Evolutionary conservation across 2,797 vertebrate species (phyloP).

Genomic region (Sciurus carolinensis): DNA sequence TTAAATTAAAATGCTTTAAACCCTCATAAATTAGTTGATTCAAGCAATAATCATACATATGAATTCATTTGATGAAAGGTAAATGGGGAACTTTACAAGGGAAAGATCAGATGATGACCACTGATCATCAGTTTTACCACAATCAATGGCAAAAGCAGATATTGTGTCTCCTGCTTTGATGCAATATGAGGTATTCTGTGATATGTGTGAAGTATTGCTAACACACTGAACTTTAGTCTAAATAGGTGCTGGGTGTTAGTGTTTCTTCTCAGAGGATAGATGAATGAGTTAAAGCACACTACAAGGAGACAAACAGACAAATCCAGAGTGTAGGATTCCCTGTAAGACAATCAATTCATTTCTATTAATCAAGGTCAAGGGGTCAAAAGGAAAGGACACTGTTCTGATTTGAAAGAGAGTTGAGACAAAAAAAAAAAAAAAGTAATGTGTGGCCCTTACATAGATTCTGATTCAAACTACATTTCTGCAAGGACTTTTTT

Average conservation of each 20-base stretch:
- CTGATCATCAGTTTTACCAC: background rate
- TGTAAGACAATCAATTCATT: background rate
- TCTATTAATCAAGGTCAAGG: background rate
- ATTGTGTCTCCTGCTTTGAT: background rate
- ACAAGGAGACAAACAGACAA: constrained; percentile 30
- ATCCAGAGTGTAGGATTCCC: background rate
- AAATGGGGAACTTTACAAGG: background rate
- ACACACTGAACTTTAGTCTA: background rate
- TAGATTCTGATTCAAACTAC: background rate
- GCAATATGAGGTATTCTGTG: background rate
- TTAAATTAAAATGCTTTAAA: constrained; percentile 10
- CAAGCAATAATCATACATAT: background rate
- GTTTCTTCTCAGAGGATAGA: background rate
- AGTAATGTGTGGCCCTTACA: background rate
- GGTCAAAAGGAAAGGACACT: background rate
- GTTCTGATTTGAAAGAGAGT: background rate
- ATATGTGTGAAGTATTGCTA: background rate
- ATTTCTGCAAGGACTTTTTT: background rate
- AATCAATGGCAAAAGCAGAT: background rate
- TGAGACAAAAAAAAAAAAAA: constrained; percentile 3
- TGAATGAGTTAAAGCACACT: background rate
- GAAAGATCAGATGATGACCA: background rate
- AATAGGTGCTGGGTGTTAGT: background rate
- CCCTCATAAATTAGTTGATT: constrained; percentile 38
- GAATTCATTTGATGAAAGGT: background rate